phyloP scores from a whole-genome alignment of 2,113 vertebrate genomes.

The Salvelinus fontinalis region DNA sequence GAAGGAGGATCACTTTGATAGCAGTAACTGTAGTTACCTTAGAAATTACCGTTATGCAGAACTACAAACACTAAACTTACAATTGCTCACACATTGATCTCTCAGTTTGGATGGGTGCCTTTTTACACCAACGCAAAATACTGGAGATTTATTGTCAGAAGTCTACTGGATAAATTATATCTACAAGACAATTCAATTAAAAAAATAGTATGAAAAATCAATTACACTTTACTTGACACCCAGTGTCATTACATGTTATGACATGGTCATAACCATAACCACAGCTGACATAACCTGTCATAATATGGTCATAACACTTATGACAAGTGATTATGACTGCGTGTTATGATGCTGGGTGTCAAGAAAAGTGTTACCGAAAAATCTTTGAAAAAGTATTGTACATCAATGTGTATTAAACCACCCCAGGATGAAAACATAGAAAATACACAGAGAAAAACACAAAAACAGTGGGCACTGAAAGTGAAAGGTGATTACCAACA shows the following conservation, averaged over 20 bases:
- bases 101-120: neutral
- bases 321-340: too few species aligned
- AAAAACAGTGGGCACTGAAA: slow-evolving; percentile 22
- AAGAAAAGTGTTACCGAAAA: too few species aligned
- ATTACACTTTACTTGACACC: too few species aligned
- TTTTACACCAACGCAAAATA: neutral
- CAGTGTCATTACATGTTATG: too few species aligned
- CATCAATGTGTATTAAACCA: neutral
- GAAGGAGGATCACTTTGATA: neutral
- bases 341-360: too few species aligned
- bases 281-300: too few species aligned
- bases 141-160: neutral
- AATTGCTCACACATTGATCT: slow-evolving; percentile 63
- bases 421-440: slow-evolving; percentile 28
- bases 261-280: too few species aligned
- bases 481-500: slow-evolving; percentile 25
- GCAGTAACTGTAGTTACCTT: neutral
- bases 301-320: too few species aligned
- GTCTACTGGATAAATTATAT: neutral
- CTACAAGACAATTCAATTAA: neutral
- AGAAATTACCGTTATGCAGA: neutral
- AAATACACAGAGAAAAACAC: neutral
- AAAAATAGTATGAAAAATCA: neutral
- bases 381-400: too few species aligned
- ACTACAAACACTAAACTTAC: slow-evolving; percentile 6